Evolutionary conservation across 2,888 invertebrate species (phyloP).

Genomic region (Monochamus alternatus): DNA sequence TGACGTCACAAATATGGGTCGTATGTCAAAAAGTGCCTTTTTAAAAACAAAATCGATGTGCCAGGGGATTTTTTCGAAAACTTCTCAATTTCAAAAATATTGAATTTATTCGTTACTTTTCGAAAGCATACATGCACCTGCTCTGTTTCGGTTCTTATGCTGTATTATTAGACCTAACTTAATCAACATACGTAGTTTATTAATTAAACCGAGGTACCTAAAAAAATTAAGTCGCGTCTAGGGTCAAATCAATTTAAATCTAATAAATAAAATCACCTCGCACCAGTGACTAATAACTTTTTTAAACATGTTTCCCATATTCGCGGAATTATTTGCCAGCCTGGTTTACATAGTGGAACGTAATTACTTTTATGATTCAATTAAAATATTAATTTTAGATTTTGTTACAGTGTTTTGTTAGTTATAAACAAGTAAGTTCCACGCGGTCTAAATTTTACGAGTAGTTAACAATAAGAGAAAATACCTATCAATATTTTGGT

Average conservation of each 20-base stretch:
- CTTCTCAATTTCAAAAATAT: no score
- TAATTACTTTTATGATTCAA: background rate
- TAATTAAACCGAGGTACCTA: conserved; percentile 2
- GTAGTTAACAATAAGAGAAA: background rate
- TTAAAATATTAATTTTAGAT: background rate
- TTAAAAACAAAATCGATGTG: no score
- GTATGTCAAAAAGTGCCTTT: no score
- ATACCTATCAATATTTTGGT: no score
- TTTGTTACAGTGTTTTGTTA: background rate
- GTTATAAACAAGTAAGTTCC: conserved; percentile 3
- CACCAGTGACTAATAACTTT: conserved; percentile 15
- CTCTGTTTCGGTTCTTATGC: no score
- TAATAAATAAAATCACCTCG: conserved; percentile 15
- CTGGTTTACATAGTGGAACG: background rate
- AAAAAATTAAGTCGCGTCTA: background rate
- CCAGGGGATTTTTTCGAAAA: no score
- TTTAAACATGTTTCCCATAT: background rate
- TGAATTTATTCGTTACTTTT: no score
- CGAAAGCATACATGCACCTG: no score
- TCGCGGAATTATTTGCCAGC: background rate
- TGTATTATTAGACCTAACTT: background rate
- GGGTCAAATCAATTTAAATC: conserved; percentile 32
- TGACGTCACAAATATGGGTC: no score
- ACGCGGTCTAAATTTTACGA: background rate
- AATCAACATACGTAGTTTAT: background rate